Evolutionary conservation across 2,888 invertebrate species (phyloP), one percentile per base, ranked within the genome.

Genomic region (Cryptocephalus moraei): DNA sequence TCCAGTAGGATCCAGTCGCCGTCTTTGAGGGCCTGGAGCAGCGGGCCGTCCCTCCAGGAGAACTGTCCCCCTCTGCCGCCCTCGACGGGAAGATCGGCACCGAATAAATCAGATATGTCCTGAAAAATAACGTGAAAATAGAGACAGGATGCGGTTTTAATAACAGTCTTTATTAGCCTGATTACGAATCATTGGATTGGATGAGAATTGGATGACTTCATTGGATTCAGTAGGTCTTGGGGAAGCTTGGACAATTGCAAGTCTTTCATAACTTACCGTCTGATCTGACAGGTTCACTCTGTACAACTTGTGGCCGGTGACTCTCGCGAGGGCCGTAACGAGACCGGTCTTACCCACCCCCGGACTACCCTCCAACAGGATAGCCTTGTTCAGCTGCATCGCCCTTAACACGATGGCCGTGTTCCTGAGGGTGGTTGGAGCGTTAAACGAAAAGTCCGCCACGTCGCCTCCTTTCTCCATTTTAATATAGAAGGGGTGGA

Each of bases 341-440:
- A 96, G 76, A 57, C 94, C 94, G 0, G 97, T 97, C 73, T 99
- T 99, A 3, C 99, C 99, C 13, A 97, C 96, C 2, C 99, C 99
- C 3, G 99, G 99, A 59, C 93, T 91, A 2, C 93, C 99, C 75
- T 99, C 99, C 12, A 99, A 71, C 45, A 99, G 76, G 49, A 99
- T 82, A 0, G 97, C 93, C 67, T 94, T 91, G 51, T 87, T 86
- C 49, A 96, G 70, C 62, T 94, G 91, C 61, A 99, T 74, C 0
- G 90, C 95, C 48, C 97, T 79, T 36, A 99, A 70, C 9, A 99
- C 67, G 49, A 94, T 80, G 50, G 91, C 73, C 0, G 88, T 81
- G 71, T 99, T 99, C 14, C 78, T 74, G 42, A 81, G 79, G 1
- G 89, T 87, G 1, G 88, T 90, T 0, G 85, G 85, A 0, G 88